Base-by-base conservation (phyloP, 2,888 invertebrate species). In the Epistrophella euchroma region DNA sequence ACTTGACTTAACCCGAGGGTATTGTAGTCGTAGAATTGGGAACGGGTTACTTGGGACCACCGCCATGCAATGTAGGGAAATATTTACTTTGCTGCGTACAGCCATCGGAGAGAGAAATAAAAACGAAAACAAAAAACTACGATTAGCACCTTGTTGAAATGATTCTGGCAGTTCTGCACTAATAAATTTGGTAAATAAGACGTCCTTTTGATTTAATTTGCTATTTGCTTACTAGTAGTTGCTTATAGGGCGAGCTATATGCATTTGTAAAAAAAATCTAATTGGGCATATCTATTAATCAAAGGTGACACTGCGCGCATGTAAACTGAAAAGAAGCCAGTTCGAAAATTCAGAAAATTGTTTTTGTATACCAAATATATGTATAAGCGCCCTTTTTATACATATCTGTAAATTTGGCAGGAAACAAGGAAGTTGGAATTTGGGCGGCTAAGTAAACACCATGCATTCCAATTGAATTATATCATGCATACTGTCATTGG, bases 141-240 rank as follows among this genome's bases (percentile, higher is more conserved):
- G 82, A 86, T 86, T 86, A 86, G 82, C 86, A 86, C 86, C 82
- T 86, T 82, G 86, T 82, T 86, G 70, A 71, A 71, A 74, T 52
- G 35, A 70, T 82, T 86, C 81, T 86, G 73, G 28, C 82, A 86
- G 82, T 82, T 86, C 74, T 45, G 86, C 74, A 45, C 82, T 86
- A 86, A 86, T 74, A 74, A 45, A 11, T 45, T 74, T 6, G 1
- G 62, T 58, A 77, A 73, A 86, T 50, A 82, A 82, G 35, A 64
- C 50, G 47, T 80, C 84, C 84, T 84, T 68, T 62, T 32, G 66
- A 22, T 28, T 45, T 13, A 4, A 15, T 22, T 9, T 56, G 47
- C 4, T 17, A 17, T 45, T 17, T 45, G n/a, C n/a, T 5, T 45
- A 9, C 17, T 7, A 43, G 37, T 40, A 40, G n/a, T 15, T 40